These are phyloP conservation scores for Serilophus lunatus DNA, from an alignment of 2,113 vertebrate species.

Conservation along the genomic window DNA sequence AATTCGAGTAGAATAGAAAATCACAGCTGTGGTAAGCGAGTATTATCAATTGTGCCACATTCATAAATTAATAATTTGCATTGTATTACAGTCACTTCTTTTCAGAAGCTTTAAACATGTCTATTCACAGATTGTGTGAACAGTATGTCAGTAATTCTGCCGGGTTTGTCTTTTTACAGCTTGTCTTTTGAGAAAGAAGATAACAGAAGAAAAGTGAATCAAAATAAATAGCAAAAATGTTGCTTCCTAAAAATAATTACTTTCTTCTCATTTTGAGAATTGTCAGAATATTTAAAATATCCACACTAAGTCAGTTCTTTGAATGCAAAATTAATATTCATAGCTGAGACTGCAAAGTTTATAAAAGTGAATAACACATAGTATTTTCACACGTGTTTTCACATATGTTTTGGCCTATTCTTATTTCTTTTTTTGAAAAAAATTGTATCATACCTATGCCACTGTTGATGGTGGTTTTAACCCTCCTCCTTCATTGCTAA, in stretches of 20 bases:
- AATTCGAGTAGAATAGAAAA: constrained; percentile 25
- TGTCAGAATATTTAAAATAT: background rate
- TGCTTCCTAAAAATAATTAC: background rate
- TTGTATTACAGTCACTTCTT: constrained; percentile 14
- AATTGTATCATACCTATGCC: background rate
- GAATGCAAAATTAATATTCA: background rate
- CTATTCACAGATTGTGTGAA: background rate
- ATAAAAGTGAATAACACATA: background rate
- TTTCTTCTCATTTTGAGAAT: background rate
- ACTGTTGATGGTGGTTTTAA: background rate
- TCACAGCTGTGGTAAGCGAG: constrained; percentile 12
- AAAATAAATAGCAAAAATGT: background rate
- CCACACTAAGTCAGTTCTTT: background rate
- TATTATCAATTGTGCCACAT: constrained; percentile 9
- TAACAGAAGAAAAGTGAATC: constrained; percentile 5
- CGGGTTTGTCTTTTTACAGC: background rate
- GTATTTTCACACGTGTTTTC: background rate
- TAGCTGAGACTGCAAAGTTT: background rate
- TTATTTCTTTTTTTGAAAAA: background rate
- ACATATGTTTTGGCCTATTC: background rate
- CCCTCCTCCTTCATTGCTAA: background rate
- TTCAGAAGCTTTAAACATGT: constrained; percentile 22
- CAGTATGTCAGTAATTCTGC: constrained; percentile 35
- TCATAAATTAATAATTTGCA: constrained; percentile 52
- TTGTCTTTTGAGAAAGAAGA: background rate